phyloP scores from a whole-genome alignment of 2,888 invertebrate genomes.

The Catonia carolina region DNA sequence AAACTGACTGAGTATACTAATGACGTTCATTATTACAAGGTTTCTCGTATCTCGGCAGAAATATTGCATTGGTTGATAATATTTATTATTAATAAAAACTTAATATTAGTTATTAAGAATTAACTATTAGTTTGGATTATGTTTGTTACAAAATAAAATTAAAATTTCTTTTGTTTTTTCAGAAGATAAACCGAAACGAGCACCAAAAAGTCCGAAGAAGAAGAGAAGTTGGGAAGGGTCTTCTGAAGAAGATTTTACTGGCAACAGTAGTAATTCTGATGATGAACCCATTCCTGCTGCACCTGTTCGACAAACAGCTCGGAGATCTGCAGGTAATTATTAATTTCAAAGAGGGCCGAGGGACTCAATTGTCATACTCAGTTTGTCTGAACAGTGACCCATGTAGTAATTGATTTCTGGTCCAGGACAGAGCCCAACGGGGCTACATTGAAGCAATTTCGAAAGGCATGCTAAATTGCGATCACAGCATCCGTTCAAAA shows the following conservation, averaged over 20 bases:
- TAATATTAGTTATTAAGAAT: neutral
- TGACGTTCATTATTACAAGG: too few species aligned
- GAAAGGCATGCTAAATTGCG: too few species aligned
- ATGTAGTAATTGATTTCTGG: too few species aligned
- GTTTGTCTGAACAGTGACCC: too few species aligned
- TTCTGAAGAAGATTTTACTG: constrained; percentile 10
- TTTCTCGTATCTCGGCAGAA: too few species aligned
- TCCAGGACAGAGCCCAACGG: too few species aligned
- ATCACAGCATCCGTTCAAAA: too few species aligned
- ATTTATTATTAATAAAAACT: constrained; percentile 15
- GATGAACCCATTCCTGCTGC: constrained; percentile 3
- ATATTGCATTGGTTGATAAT: too few species aligned
- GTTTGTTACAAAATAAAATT: constrained; percentile 8
- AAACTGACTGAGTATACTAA: too few species aligned
- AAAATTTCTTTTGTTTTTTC: neutral
- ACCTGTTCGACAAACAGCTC: constrained; percentile 17
- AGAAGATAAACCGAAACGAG: constrained; percentile 40
- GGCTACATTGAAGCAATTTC: too few species aligned
- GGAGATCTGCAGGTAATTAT: constrained; percentile 18
- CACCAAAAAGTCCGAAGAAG: constrained; percentile 31
- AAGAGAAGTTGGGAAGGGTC: constrained; percentile 40
- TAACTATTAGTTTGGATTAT: neutral
- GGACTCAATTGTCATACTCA: too few species aligned
- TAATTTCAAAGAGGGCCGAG: too few species aligned
- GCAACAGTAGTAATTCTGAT: neutral